A percentile compares a stretch with the other conserved stretches of the same genome.
These are phyloP conservation scores for Rutilus rutilus DNA, from an alignment of 2,113 vertebrate species.

Conservation along the genomic window DNA sequence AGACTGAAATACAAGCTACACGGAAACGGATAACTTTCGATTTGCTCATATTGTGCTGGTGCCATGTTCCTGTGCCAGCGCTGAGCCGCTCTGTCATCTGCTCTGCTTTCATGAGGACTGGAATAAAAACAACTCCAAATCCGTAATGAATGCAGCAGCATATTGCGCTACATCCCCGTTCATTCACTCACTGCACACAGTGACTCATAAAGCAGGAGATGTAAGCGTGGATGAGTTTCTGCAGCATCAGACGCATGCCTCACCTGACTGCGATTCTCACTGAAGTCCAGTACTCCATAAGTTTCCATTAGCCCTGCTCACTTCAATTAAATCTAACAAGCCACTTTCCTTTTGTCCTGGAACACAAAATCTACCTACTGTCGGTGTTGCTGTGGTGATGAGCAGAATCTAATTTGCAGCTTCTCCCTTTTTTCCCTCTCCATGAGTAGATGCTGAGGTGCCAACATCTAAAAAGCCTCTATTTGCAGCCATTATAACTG, in stretches of 20 bases:
- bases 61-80: neutral
- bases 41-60: constrained; percentile 23
- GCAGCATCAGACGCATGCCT: constrained; percentile 1
- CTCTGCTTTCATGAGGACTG: constrained; percentile 6
- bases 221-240: neutral
- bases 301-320: constrained; percentile 33
- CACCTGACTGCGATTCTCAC: neutral
- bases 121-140: constrained; percentile 39
- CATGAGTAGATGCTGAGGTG: constrained; percentile 39
- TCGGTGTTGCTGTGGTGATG: constrained; percentile 50
- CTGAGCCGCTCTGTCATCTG: constrained; percentile 2
- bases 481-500: constrained; percentile 24
- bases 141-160: constrained; percentile 36
- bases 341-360: constrained; percentile 43
- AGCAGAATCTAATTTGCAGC: constrained; percentile 39
- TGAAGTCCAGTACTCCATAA: constrained; percentile 20
- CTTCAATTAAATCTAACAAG: constrained; percentile 49
- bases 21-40: neutral
- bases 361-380: constrained; percentile 47
- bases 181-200: constrained; percentile 25
- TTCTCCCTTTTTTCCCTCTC: neutral
- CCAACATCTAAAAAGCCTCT: constrained; percentile 23
- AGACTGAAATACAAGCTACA: neutral
- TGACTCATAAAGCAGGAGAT: constrained; percentile 2
- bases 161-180: neutral